Percentiles rank a stretch among this genome's conserved stretches.
These are phyloP conservation scores for Eupithecia pulchellata DNA, from an alignment of 2,888 invertebrate genomes.

Conservation along the genomic window DNA sequence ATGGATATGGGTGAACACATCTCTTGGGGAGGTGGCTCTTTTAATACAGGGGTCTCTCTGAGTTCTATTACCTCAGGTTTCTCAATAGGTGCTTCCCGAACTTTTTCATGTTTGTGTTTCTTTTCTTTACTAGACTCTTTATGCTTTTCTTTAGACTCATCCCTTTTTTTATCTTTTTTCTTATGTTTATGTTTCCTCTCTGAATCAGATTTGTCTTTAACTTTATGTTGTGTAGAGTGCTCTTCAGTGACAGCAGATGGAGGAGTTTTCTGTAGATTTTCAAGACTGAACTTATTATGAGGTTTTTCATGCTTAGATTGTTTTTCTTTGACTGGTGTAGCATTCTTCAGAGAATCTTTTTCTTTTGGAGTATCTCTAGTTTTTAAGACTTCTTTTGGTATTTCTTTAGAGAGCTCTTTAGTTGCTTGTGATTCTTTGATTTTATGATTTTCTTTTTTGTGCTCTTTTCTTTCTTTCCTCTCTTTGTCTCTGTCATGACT, in stretches of 20 bases:
- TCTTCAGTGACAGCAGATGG: constrained; percentile 73
- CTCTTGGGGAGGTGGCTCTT: constrained; percentile 72
- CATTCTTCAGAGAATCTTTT: constrained; percentile 64
- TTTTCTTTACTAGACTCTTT: constrained; percentile 83
- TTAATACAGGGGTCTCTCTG: constrained; percentile 73
- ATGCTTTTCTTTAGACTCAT: constrained; percentile 87
- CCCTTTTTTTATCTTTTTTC: constrained; percentile 88
- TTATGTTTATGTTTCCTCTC: constrained; percentile 87
- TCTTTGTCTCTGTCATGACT: constrained; percentile 88
- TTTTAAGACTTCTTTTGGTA: constrained; percentile 69
- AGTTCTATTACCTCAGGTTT: constrained; percentile 79
- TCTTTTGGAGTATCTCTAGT: constrained; percentile 72
- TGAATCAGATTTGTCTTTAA: constrained; percentile 81
- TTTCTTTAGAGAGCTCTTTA: constrained; percentile 67
- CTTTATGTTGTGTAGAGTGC: constrained; percentile 68
- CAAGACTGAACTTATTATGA: constrained; percentile 79
- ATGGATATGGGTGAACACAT: constrained; percentile 79
- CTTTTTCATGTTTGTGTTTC: constrained; percentile 84
- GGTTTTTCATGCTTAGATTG: constrained; percentile 70
- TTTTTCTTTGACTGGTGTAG: constrained; percentile 71
- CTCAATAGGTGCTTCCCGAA: constrained; percentile 76
- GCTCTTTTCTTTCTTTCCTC: constrained; percentile 84
- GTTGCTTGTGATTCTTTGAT: constrained; percentile 71
- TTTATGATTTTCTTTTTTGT: constrained; percentile 85
- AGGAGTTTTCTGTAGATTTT: constrained; percentile 79